These are phyloP conservation scores for Nannospalax galili DNA, from an alignment of 2,113 vertebrate species.

Conservation along the genomic window DNA sequence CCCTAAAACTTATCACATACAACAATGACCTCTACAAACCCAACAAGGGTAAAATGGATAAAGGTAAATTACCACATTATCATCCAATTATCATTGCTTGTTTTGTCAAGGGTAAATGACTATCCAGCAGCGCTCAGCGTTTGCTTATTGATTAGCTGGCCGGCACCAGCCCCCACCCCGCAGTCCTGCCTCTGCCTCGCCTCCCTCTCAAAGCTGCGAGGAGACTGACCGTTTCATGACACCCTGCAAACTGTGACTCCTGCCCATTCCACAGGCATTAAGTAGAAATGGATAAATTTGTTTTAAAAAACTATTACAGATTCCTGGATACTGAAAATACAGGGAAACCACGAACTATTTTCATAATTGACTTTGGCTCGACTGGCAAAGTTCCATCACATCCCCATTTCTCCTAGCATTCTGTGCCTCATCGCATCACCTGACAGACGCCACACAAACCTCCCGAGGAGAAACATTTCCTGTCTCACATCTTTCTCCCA, in stretches of 20 bases:
- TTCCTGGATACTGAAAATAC: neutral
- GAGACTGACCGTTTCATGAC: conserved; percentile 54
- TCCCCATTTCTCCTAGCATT: conserved; percentile 62
- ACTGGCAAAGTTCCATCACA: conserved; percentile 22
- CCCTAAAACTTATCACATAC: conserved; percentile 39
- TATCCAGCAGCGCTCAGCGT: conserved; percentile 43
- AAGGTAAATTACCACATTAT: conserved; percentile 73
- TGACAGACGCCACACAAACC: conserved; percentile 68
- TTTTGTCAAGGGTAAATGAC: conserved; percentile 82
- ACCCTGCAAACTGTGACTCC: neutral
- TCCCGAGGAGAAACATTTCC: conserved; percentile 67
- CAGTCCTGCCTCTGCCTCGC: neutral
- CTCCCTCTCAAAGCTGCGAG: neutral
- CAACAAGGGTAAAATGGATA: conserved; percentile 71
- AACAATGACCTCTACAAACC: conserved; percentile 60
- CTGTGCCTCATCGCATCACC: conserved; percentile 25
- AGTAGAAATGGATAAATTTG: neutral
- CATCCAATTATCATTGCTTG: conserved; percentile 79
- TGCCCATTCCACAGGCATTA: conserved; percentile 55
- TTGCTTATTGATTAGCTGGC: conserved; percentile 74
- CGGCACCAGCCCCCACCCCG: neutral
- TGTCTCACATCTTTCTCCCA: conserved; percentile 61
- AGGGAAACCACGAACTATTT: conserved; percentile 53
- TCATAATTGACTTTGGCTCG: conserved; percentile 57
- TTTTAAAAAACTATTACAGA: conserved; percentile 37